phyloP scores from a whole-genome alignment of 1,140 invertebrate species.

The Apolygus lucorum region DNA sequence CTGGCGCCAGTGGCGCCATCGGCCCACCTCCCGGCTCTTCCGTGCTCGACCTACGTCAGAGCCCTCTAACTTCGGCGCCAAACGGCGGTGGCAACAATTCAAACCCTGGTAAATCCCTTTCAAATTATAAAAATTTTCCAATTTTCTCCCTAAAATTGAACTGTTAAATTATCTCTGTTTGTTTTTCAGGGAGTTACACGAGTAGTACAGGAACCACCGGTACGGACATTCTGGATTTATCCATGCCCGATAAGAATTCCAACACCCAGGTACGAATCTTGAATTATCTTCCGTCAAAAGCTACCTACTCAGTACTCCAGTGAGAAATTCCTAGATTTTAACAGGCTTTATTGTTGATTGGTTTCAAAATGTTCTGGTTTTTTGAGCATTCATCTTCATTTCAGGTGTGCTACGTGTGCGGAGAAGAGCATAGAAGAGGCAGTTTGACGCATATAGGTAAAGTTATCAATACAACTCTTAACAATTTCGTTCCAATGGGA shows the following conservation, averaged over 20 bases:
- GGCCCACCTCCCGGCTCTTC: slow-evolving; percentile 34
- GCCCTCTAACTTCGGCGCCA: slow-evolving; percentile 42
- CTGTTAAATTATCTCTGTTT: not conserved
- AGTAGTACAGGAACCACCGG: slow-evolving; percentile 29
- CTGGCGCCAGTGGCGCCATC: not conserved
- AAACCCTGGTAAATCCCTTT: slow-evolving; percentile 27
- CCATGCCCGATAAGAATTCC: slow-evolving; percentile 84
- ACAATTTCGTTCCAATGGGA: too few relatives aligned
- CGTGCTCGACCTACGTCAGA: slow-evolving; percentile 55
- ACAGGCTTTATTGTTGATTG: not conserved
- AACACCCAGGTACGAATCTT: slow-evolving; percentile 58
- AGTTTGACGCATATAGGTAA: slow-evolving; percentile 53
- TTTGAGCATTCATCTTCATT: not conserved
- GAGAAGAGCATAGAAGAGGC: slow-evolving; percentile 73
- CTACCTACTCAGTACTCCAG: too few relatives aligned
- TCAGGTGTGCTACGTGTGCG: slow-evolving; percentile 64
- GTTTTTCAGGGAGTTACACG: slow-evolving; percentile 15
- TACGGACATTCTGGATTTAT: slow-evolving; percentile 72
- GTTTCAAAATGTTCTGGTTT: not conserved
- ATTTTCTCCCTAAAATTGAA: not conserved
- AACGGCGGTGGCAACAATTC: slow-evolving; percentile 34
- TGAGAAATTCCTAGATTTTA: too few relatives aligned
- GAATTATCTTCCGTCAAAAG: too few relatives aligned
- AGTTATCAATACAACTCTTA: too few relatives aligned
- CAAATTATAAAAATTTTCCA: slow-evolving; percentile 30